These are phyloP conservation scores for Eretmochelys imbricata DNA, from an alignment of 2,113 vertebrate genomes.

Conservation along the genomic window DNA sequence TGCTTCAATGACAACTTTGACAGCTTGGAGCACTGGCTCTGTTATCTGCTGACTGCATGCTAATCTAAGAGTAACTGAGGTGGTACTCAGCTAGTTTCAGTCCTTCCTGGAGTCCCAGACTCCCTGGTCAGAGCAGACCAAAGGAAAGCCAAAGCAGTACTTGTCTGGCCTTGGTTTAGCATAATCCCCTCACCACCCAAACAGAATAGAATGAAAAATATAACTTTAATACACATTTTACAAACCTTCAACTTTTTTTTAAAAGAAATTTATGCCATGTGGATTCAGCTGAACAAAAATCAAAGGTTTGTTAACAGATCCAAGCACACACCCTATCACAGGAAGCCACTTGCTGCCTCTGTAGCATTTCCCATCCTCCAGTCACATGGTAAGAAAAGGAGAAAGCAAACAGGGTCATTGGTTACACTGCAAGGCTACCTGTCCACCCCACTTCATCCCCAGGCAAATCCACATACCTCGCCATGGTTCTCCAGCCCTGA, in stretches of 20 bases:
- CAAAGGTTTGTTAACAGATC: not conserved
- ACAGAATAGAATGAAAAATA: not conserved
- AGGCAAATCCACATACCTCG: not conserved
- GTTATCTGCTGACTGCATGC: not conserved
- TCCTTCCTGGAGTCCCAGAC: not conserved
- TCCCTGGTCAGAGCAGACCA: not conserved
- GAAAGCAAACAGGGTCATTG: fast-evolving
- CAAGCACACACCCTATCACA: not conserved
- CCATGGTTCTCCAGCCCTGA: not conserved
- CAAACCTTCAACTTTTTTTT: not conserved
- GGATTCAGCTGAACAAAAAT: not conserved
- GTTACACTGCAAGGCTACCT: not conserved
- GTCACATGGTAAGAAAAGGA: not conserved
- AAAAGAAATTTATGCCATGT: not conserved
- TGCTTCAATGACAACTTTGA: not conserved
- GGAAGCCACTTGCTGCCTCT: not conserved
- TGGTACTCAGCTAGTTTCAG: not conserved
- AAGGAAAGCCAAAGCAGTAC: not conserved
- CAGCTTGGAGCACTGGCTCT: not conserved
- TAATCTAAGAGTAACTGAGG: not conserved
- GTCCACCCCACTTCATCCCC: not conserved
- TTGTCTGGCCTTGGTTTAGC: not conserved
- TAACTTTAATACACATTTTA: not conserved
- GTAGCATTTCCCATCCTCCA: not conserved
- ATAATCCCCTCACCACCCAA: not conserved